Evolutionary conservation across 2,113 vertebrate species (phyloP), one percentile per base, ranked within the genome.

Genomic region (Atlantisia rogersi): DNA sequence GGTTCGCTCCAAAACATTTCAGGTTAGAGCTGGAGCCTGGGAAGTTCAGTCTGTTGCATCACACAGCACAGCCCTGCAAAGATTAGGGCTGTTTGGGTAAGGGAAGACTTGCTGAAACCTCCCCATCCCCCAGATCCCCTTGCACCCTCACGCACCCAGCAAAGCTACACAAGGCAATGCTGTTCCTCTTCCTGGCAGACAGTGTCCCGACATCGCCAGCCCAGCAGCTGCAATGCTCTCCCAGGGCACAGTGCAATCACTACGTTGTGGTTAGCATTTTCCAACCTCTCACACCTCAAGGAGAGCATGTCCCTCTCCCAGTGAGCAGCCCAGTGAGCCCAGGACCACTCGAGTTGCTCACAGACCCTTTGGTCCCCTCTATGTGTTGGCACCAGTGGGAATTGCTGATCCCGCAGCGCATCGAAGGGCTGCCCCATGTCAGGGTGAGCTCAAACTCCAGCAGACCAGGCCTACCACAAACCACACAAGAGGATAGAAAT

Each of bases 41-140:
- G 94, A 92, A 90, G 94, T 94, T 96, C 93, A 83, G 92, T 82
- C 88, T 93, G 92, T 83, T 92, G 83, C 92, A 91, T 91, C 89
- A 97, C 95, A 85, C 84, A 93, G 93, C 78, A 82, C 78, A 82
- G 74, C 86, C 70, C 87, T 7, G 22, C 91, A 95, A 95, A 96
- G 94, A 93, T 94, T 94, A 97, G 87, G 32, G 35, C 83, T 94
- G 84, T 76, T 95, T 68, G 70, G 92, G 92, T 62, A 83, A 82
- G 89, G 91, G 84, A 65, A 68, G 28, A 58, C 87, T 87, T 85
- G 82, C 94, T 85, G 91, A 68, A 82, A 21, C 65, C 65, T 81
- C 82, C 91, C 53, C 83, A 65, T 90, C 62, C 62, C 80, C 44
- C 74, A 65, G 71, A 60, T 71, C 26, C 68, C 55, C 48, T 80